Evolutionary conservation across 2,113 vertebrate species (phyloP).

Genomic region (Bufo gargarizans): DNA sequence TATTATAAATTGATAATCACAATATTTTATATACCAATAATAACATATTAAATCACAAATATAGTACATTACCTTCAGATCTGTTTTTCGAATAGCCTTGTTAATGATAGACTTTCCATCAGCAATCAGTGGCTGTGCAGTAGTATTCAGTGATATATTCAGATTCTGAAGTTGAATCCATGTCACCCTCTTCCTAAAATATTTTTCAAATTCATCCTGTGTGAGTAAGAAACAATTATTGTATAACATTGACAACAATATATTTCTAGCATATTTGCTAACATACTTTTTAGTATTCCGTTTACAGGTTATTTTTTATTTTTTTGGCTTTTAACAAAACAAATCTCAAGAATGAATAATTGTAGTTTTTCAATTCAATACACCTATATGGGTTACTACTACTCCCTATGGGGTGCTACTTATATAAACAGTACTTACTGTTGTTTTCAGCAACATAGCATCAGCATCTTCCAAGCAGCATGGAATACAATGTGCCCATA

Average conservation of each 20-base stretch:
- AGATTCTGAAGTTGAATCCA: constrained; percentile 44
- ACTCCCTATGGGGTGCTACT: background rate
- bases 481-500: constrained; percentile 71
- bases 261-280: background rate
- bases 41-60: background rate
- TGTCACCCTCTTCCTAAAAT: constrained; percentile 65
- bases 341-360: background rate
- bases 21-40: background rate
- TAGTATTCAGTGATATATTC: constrained; percentile 30
- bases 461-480: constrained; percentile 76
- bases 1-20: background rate
- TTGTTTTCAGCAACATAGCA: constrained; percentile 72
- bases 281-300: background rate
- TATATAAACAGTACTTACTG: constrained; percentile 67
- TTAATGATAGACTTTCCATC: constrained; percentile 71
- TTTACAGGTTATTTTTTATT: background rate
- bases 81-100: constrained; percentile 71
- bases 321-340: background rate
- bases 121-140: constrained; percentile 59
- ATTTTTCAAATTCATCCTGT: constrained; percentile 73
- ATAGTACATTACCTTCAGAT: constrained; percentile 70
- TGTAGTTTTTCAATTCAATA: background rate
- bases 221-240: background rate
- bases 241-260: background rate
- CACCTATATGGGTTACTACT: background rate